A percentile compares a stretch with the other conserved stretches of the same genome.
Conservation (phyloP, 2,888 invertebrate genomes). For the Camponotus fellah region DNA sequence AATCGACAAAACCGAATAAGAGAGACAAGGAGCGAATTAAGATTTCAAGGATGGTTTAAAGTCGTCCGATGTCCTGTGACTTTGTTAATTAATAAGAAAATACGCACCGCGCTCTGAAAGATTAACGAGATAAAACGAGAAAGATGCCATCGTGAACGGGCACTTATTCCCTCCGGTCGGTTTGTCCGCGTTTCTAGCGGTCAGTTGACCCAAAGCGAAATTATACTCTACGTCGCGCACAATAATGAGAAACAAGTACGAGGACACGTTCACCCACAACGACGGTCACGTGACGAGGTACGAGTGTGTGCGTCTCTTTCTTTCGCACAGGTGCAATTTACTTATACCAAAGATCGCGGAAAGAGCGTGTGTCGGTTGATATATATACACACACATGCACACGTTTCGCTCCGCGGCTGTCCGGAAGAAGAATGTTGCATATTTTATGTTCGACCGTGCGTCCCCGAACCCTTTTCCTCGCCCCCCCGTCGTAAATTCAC, state of each 20-base stretch:
- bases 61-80: background rate
- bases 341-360: conserved; percentile 44
- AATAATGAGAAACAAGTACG: conserved; percentile 57
- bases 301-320: conserved; percentile 63
- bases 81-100: conserved; percentile 10
- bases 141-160: conserved; percentile 26
- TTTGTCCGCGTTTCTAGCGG: conserved; percentile 53
- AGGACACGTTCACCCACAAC: conserved; percentile 41
- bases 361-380: conserved; percentile 23
- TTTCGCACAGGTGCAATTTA: conserved; percentile 56
- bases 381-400: background rate
- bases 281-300: conserved; percentile 61
- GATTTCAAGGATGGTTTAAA: background rate
- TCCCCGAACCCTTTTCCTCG: conserved; percentile 38
- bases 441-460: conserved; percentile 50
- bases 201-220: conserved; percentile 51
- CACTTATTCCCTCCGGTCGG: conserved; percentile 49
- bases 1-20: background rate
- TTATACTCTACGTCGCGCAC: conserved; percentile 47
- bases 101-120: background rate
- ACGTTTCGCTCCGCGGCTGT: conserved; percentile 22
- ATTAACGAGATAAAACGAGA: conserved; percentile 28
- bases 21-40: background rate
- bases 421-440: conserved; percentile 49
- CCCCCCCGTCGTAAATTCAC: conserved; percentile 44